These are phyloP conservation scores for Microplitis manilae DNA, from an alignment of 2,888 invertebrate genomes.

Conservation along the genomic window DNA sequence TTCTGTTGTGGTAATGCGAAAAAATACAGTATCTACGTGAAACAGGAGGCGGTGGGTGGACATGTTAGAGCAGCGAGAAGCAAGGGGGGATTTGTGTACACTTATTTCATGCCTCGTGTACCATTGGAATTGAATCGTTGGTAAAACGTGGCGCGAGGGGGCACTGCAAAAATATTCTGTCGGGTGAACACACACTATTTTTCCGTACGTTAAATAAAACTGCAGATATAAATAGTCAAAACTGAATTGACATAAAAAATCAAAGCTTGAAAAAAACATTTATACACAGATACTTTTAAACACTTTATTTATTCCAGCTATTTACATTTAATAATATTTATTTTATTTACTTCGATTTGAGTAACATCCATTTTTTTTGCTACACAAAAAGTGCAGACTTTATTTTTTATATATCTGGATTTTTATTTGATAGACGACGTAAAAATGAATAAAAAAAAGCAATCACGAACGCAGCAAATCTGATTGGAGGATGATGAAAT, in stretches of 20 bases:
- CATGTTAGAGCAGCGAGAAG: not conserved
- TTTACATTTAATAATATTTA: not conserved
- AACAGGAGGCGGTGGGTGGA: conserved; percentile 8
- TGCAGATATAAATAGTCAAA: not conserved
- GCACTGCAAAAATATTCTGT: conserved; percentile 32
- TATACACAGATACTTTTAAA: not conserved
- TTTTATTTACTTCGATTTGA: not conserved
- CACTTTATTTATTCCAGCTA: not conserved
- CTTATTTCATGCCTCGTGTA: conserved; percentile 66
- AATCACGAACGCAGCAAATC: not conserved
- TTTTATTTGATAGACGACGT: too few species aligned
- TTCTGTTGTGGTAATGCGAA: conserved; percentile 45
- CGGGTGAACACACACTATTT: conserved; percentile 13
- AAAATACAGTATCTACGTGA: conserved; percentile 42
- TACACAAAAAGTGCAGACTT: too few species aligned
- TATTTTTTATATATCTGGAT: too few species aligned
- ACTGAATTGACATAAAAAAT: not conserved
- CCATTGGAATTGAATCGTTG: conserved; percentile 53
- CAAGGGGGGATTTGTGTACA: conserved; percentile 58
- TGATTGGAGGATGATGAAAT: conserved; percentile 4
- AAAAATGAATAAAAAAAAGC: too few species aligned
- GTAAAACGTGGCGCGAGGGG: not conserved
- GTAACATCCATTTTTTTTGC: too few species aligned
- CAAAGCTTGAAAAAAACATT: not conserved
- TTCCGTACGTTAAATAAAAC: not conserved